phyloP scores from a whole-genome alignment of 2,113 vertebrate species.

The Nettapus auritus region DNA sequence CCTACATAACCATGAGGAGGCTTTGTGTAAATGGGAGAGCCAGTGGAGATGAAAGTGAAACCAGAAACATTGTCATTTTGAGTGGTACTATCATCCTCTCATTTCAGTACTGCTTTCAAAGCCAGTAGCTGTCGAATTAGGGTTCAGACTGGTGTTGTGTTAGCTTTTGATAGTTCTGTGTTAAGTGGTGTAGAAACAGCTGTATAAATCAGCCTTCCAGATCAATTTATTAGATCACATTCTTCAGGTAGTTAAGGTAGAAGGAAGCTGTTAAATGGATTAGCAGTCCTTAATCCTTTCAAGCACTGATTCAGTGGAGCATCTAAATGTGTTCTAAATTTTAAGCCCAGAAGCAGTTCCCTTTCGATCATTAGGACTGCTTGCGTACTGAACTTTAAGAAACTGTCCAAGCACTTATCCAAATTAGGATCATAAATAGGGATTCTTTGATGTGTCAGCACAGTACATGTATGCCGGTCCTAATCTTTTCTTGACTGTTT shows the following conservation, averaged over 20 bases:
- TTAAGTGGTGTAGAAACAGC: background rate
- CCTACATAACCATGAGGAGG: background rate
- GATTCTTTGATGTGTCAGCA: background rate
- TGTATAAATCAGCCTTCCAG: background rate
- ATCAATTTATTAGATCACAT: background rate
- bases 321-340: background rate
- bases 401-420: background rate
- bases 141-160: background rate
- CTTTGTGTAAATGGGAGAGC: background rate
- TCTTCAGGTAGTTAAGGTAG: background rate
- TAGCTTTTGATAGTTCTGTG: background rate
- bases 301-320: background rate
- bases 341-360: background rate
- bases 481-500: background rate
- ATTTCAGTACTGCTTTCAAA: background rate
- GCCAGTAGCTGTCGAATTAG: background rate
- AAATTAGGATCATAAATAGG: background rate
- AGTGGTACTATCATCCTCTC: accelerated
- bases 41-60: background rate
- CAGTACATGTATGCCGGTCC: background rate
- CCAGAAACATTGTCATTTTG: background rate
- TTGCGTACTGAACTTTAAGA: background rate
- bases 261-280: background rate
- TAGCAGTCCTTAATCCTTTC: constrained; percentile 4
- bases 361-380: background rate